Evolutionary conservation across 2,888 invertebrate species (phyloP).

Genomic region (Oligia fasciuncula): DNA sequence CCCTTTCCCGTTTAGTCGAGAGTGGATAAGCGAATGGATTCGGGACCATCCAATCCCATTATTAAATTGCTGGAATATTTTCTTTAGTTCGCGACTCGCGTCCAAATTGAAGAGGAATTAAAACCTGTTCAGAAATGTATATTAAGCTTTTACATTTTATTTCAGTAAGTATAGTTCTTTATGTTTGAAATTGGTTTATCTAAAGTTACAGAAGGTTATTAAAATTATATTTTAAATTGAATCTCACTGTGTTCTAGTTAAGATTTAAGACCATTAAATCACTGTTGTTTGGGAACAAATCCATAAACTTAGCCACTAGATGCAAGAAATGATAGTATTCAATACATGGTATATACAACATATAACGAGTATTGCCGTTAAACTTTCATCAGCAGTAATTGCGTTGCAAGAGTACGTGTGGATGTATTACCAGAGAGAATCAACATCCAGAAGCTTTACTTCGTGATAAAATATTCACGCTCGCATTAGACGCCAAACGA

Average conservation of each 20-base stretch:
- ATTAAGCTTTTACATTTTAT: not conserved
- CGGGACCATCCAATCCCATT: constrained; percentile 53
- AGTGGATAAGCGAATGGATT: constrained; percentile 64
- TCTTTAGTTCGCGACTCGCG: constrained; percentile 30
- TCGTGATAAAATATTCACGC: constrained; percentile 7
- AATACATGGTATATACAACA: constrained; percentile 43
- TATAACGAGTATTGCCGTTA: constrained; percentile 63
- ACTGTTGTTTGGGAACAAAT: constrained; percentile 21
- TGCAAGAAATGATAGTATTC: constrained; percentile 23
- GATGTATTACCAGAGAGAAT: constrained; percentile 25
- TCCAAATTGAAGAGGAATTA: constrained; percentile 44
- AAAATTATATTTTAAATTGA: not conserved
- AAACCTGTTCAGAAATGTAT: constrained; percentile 25
- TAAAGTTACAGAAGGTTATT: not conserved
- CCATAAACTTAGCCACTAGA: constrained; percentile 23
- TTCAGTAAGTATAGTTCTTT: not conserved
- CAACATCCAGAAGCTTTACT: constrained; percentile 43
- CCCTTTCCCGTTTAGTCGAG: constrained; percentile 56
- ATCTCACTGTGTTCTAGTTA: not conserved
- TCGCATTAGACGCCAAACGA: not conserved
- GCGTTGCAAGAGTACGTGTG: constrained; percentile 58
- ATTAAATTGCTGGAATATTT: constrained; percentile 56
- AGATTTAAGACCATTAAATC: constrained; percentile 13
- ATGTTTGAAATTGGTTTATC: constrained; percentile 1
- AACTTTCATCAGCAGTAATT: constrained; percentile 73